Percentiles rank a stretch among this genome's conserved stretches.
phyloP scores from a whole-genome alignment of 2,113 vertebrate genomes.

The Ceuthmochares aereus region DNA sequence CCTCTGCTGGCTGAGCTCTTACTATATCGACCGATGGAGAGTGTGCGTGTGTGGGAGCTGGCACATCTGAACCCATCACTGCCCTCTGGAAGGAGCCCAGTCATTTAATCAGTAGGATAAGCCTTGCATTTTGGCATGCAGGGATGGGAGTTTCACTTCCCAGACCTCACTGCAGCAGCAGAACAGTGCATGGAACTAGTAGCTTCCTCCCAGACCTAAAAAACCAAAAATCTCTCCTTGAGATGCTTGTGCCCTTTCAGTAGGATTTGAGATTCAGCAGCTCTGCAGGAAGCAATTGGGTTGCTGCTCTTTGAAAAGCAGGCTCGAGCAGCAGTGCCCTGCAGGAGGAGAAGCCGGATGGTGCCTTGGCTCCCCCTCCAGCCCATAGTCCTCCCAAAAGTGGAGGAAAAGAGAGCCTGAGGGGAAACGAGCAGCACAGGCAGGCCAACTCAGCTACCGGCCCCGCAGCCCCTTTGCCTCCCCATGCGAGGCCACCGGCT shows the following conservation, averaged over 20 bases:
- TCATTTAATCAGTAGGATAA: slow-evolving; percentile 5
- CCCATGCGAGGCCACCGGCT: accelerated
- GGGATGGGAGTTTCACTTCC: background rate
- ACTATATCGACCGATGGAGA: background rate
- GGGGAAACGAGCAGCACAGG: background rate
- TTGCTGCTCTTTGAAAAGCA: slow-evolving; percentile 14
- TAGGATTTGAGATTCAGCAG: background rate
- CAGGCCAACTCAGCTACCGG: background rate
- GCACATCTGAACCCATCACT: background rate
- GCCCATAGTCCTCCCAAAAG: background rate
- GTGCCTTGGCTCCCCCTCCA: background rate
- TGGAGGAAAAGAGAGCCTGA: background rate
- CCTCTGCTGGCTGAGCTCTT: slow-evolving; percentile 49
- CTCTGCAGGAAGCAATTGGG: slow-evolving; percentile 21
- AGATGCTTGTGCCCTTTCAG: background rate
- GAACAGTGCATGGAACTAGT: background rate
- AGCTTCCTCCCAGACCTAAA: background rate
- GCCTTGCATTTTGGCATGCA: accelerated
- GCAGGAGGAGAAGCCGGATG: background rate
- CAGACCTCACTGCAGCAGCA: background rate
- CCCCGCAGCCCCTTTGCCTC: background rate
- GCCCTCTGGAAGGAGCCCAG: slow-evolving; percentile 44
- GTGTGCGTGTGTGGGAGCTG: slow-evolving; percentile 21
- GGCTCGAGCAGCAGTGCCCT: accelerated
- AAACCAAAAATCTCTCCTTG: slow-evolving; percentile 2